Evolutionary conservation across 2,113 vertebrate species (phyloP).

Genomic region (Nycticryphes semicollaris): DNA sequence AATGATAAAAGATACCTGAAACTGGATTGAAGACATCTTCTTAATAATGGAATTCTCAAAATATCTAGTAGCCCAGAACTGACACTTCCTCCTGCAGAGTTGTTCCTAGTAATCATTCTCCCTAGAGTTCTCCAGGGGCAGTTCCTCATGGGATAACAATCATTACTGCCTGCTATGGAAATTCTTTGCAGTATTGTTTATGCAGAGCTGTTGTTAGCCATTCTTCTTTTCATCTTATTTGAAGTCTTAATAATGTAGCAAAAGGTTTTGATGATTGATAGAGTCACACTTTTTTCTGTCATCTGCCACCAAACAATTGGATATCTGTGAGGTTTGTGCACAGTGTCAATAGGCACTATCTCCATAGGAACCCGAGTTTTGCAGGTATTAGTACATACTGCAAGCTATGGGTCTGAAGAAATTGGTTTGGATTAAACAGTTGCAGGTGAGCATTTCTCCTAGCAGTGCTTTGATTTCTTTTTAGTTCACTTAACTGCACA

Average conservation of each 20-base stretch:
- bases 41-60: background rate
- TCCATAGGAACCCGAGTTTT: background rate
- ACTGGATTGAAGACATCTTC: background rate
- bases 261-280: background rate
- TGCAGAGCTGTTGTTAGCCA: background rate
- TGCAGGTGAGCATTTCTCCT: slow-evolving; percentile 1
- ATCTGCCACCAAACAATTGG: background rate
- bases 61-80: background rate
- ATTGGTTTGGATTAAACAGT: background rate
- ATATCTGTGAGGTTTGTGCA: background rate
- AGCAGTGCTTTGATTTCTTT: background rate
- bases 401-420: background rate
- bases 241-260: background rate
- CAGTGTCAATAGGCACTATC: background rate
- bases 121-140: background rate
- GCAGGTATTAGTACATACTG: background rate
- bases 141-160: background rate
- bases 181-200: background rate
- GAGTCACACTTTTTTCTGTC: background rate
- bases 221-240: background rate
- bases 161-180: background rate
- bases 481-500: background rate
- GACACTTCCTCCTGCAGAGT: background rate
- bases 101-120: background rate
- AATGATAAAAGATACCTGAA: background rate